These are phyloP conservation scores for Sarcophaga subvicina DNA, from an alignment of 2,888 invertebrate species.

Conservation along the genomic window DNA sequence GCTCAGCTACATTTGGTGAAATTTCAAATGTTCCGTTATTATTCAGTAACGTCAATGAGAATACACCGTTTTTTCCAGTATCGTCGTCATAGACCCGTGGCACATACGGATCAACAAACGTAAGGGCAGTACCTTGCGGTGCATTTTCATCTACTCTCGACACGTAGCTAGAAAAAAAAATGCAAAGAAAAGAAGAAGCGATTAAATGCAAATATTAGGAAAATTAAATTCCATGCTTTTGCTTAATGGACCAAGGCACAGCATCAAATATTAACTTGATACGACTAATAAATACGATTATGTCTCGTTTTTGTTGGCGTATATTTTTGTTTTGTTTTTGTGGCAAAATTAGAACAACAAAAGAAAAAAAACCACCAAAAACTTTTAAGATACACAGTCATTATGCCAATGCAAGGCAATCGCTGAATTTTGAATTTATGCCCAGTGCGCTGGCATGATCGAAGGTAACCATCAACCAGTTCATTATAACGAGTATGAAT, in stretches of 20 bases:
- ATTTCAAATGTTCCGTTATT: constrained; percentile 96
- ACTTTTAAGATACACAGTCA: constrained; percentile 61
- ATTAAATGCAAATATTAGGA: neutral
- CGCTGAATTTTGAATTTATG: constrained; percentile 7
- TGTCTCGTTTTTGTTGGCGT: neutral
- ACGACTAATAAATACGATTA: too few relatives aligned
- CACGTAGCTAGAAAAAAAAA: constrained; percentile 84
- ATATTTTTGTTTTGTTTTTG: constrained; percentile 13
- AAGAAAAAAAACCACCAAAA: neutral
- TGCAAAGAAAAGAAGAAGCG: neutral
- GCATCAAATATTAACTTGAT: too few relatives aligned
- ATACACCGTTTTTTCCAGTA: constrained; percentile 91
- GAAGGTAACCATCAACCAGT: constrained; percentile 40
- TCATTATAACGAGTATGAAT: constrained; percentile 28
- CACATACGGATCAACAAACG: constrained; percentile 87
- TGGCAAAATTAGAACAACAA: neutral
- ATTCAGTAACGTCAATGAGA: constrained; percentile 88
- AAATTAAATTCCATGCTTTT: too few relatives aligned
- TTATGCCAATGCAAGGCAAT: constrained; percentile 71
- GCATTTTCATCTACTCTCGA: constrained; percentile 91
- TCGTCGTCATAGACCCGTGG: constrained; percentile 90
- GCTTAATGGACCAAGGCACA: too few relatives aligned
- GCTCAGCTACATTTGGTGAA: constrained; percentile 90
- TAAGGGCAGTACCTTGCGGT: constrained; percentile 89
- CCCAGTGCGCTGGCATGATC: constrained; percentile 6